phyloP scores from a whole-genome alignment of 2,888 invertebrate species.

The Serripes groenlandicus region DNA sequence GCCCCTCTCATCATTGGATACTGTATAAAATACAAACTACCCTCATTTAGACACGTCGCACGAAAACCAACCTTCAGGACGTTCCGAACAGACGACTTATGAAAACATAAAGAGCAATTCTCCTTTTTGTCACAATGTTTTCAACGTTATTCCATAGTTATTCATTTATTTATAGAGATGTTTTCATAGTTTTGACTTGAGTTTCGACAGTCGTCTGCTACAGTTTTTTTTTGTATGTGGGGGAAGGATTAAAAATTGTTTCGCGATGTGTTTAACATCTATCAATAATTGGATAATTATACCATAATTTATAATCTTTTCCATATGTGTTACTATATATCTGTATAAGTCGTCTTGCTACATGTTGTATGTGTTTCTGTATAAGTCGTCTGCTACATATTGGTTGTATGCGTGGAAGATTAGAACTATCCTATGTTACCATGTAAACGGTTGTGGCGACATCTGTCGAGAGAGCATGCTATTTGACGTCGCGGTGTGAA shows the following conservation, averaged over 20 bases:
- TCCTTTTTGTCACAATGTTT: too few relatives aligned
- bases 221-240: too few relatives aligned
- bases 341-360: background rate
- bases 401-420: background rate
- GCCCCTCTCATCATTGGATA: constrained; percentile 12
- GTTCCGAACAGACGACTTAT: background rate
- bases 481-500: background rate
- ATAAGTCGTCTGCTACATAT: background rate
- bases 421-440: background rate
- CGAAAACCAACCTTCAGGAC: background rate
- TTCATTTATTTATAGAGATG: background rate
- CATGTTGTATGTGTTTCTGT: background rate
- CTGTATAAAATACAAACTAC: constrained; percentile 2
- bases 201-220: background rate
- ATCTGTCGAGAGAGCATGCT: background rate
- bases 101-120: background rate
- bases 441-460: background rate
- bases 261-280: too few relatives aligned
- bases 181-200: background rate
- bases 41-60: background rate
- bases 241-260: too few relatives aligned
- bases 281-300: too few relatives aligned
- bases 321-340: too few relatives aligned
- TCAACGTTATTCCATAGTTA: too few relatives aligned
- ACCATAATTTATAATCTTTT: too few relatives aligned